Conservation (phyloP, 1,140 invertebrate genomes). For the Helicoverpa armigera region DNA sequence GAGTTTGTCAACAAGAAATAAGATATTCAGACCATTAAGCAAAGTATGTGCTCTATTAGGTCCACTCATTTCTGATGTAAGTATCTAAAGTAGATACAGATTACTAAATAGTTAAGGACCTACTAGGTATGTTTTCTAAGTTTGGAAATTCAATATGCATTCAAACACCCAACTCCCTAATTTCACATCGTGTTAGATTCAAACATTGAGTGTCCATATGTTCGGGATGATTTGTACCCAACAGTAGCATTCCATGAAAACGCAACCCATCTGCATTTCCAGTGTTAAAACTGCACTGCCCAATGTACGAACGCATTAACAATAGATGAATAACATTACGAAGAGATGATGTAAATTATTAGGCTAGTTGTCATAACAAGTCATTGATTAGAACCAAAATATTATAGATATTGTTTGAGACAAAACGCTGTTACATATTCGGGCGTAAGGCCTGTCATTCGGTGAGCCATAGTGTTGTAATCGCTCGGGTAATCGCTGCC, state of each 20-base stretch:
- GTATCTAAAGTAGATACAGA: not conserved
- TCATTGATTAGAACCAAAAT: conserved; percentile 75
- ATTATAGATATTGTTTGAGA: conserved; percentile 44
- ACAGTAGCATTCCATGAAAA: not conserved
- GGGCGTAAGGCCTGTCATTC: not conserved
- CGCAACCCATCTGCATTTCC: not conserved
- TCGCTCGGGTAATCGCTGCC: not conserved
- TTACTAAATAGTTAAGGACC: too few relatives aligned
- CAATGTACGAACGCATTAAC: conserved; percentile 61
- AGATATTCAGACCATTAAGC: not conserved
- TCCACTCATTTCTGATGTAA: not conserved
- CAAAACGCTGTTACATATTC: not conserved
- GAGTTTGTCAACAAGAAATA: conserved; percentile 11
- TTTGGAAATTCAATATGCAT: not conserved
- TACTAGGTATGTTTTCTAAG: not conserved
- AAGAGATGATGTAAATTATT: conserved; percentile 75
- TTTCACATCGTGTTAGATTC: too few relatives aligned
- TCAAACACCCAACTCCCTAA: too few relatives aligned
- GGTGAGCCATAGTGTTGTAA: not conserved
- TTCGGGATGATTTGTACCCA: conserved; percentile 3
- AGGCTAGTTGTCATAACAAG: conserved; percentile 69
- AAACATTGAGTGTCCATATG: too few relatives aligned
- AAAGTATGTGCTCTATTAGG: not conserved
- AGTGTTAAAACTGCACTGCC: conserved; percentile 58
- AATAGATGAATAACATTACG: conserved; percentile 74